phyloP scores from a whole-genome alignment of 2,888 invertebrate genomes.

The Lymantria dispar region DNA sequence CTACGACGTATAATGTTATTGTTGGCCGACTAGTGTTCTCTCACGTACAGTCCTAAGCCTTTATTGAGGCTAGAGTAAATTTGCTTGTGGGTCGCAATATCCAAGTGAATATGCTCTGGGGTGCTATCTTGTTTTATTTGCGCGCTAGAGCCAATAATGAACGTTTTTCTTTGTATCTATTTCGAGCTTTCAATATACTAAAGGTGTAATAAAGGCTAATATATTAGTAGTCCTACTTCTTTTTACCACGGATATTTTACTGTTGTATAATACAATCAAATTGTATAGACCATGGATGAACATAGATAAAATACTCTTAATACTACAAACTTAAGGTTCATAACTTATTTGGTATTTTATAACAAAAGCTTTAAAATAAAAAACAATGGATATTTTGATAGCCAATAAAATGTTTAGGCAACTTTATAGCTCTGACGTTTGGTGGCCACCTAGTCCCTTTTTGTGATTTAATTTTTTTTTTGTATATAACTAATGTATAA shows the following conservation, averaged over 20 bases:
- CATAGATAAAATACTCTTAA: constrained; percentile 17
- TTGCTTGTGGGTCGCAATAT: constrained; percentile 79
- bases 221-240: constrained; percentile 44
- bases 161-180: constrained; percentile 67
- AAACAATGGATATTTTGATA: constrained; percentile 59
- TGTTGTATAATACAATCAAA: constrained; percentile 51
- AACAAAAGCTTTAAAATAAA: constrained; percentile 30
- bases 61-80: constrained; percentile 78
- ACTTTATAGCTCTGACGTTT: constrained; percentile 47
- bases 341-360: constrained; percentile 16
- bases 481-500: constrained; percentile 1
- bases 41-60: constrained; percentile 67
- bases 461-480: constrained; percentile 25
- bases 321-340: constrained; percentile 29
- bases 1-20: constrained; percentile 46
- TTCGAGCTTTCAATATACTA: constrained; percentile 65
- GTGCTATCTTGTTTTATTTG: constrained; percentile 76
- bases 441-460: constrained; percentile 37
- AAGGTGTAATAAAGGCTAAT: constrained; percentile 65
- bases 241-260: constrained; percentile 52
- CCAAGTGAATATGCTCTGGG: constrained; percentile 67
- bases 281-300: constrained; percentile 31
- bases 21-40: constrained; percentile 44
- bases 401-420: constrained; percentile 55
- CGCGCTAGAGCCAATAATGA: constrained; percentile 70